A percentile compares a stretch with the other conserved stretches of the same genome.
Evolutionary conservation across 1,140 invertebrate genomes (phyloP).

Genomic region (Cyclina sinensis): DNA sequence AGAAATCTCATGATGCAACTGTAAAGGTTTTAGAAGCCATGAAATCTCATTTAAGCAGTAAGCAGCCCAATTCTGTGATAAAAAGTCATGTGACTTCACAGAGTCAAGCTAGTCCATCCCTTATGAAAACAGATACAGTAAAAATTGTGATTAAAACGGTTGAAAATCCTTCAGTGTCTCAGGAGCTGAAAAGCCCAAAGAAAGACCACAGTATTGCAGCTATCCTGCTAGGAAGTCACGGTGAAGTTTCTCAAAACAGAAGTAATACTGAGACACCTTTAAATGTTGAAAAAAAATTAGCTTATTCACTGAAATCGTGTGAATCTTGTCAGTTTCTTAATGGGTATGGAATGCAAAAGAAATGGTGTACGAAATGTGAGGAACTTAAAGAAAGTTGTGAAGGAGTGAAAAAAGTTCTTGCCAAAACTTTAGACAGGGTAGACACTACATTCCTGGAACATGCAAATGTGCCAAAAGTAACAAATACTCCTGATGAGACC

Average conservation of each 20-base stretch:
- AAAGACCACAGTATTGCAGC: constrained; percentile 56
- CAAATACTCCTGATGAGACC: neutral
- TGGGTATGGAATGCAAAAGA: constrained; percentile 51
- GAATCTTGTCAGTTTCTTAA: constrained; percentile 59
- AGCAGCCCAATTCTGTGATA: neutral
- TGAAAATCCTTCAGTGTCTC: neutral
- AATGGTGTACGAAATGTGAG: constrained; percentile 49
- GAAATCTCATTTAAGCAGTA: neutral
- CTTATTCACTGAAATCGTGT: neutral
- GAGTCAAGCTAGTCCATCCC: neutral
- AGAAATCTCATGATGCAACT: neutral
- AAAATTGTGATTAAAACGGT: neutral
- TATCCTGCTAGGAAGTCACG: neutral
- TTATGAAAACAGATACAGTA: neutral
- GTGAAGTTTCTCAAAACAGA: neutral
- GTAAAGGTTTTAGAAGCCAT: neutral
- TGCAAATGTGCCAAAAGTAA: neutral
- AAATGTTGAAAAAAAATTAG: neutral
- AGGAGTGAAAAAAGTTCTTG: neutral
- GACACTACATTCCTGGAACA: constrained; percentile 17
- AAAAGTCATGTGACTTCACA: neutral
- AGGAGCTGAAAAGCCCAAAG: constrained; percentile 14
- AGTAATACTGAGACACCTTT: neutral
- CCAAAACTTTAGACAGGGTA: neutral
- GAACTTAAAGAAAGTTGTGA: neutral